phyloP scores from a whole-genome alignment of 2,888 invertebrate species.

The Sinodicranocentrus sp. region DNA sequence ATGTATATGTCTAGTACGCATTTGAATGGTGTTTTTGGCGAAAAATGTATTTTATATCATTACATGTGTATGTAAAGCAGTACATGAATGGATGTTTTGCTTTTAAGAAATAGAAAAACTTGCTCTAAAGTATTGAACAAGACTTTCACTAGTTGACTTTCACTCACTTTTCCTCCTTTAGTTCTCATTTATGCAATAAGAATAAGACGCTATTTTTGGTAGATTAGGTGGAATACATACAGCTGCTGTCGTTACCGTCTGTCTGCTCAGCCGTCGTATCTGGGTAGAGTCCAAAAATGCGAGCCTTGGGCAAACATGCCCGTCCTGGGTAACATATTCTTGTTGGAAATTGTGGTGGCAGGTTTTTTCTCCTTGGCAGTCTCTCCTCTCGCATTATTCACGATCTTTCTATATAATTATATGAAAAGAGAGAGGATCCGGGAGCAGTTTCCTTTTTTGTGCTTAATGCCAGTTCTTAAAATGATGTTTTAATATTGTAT shows the following conservation, averaged over 20 bases:
- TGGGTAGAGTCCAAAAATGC: neutral
- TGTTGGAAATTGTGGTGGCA: neutral
- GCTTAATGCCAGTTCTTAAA: neutral
- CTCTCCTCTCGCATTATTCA: too few species aligned
- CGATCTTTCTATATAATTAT: too few species aligned
- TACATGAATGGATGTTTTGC: neutral
- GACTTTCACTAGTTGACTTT: neutral
- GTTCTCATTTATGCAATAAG: neutral
- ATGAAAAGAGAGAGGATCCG: neutral
- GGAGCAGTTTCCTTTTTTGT: neutral
- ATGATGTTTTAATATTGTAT: constrained; percentile 12
- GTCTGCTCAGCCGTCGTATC: neutral
- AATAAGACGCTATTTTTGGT: neutral
- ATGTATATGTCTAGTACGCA: too few species aligned
- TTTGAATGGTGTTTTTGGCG: too few species aligned
- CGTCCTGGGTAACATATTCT: neutral
- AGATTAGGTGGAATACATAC: neutral
- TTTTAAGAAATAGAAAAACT: neutral
- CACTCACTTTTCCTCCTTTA: neutral
- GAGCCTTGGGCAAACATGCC: neutral
- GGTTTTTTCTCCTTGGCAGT: neutral
- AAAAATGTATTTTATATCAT: neutral
- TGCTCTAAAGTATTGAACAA: neutral
- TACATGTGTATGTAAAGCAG: neutral
- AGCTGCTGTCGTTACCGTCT: neutral